Conservation (phyloP, 2,797 vertebrate species). For the Danio kyathit region DNA sequence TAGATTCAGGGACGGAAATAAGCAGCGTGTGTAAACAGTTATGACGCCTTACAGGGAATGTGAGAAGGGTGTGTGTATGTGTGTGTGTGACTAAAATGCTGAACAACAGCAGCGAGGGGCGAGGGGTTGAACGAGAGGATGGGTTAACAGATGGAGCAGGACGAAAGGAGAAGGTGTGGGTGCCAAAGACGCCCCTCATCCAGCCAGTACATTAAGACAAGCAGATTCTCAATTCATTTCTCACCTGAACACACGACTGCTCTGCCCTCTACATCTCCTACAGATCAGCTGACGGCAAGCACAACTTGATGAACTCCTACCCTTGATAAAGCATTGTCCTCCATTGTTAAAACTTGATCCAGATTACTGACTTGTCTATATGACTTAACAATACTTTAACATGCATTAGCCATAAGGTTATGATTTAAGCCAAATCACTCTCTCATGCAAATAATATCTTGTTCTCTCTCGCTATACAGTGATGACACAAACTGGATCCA, state of each 20-base stretch:
- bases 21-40: slow-evolving; percentile 31
- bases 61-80: slow-evolving; percentile 20
- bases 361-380: background rate
- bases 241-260: slow-evolving; percentile 8
- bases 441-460: no score
- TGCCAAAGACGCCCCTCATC: slow-evolving; percentile 16
- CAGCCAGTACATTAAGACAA: slow-evolving; percentile 2
- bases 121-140: slow-evolving; percentile 35
- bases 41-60: slow-evolving; percentile 53
- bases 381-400: background rate
- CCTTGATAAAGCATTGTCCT: slow-evolving; percentile 1
- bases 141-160: slow-evolving; percentile 43
- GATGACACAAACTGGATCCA: no score
- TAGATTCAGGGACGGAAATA: slow-evolving; percentile 44
- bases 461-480: no score
- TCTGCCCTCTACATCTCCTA: slow-evolving; percentile 30
- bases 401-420: no score
- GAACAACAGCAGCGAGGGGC: slow-evolving; percentile 18
- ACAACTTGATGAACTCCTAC: slow-evolving; percentile 4
- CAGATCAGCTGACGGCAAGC: slow-evolving; percentile 23
- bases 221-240: slow-evolving; percentile 5
- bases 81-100: slow-evolving; percentile 24
- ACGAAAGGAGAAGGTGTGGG: slow-evolving; percentile 15
- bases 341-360: background rate
- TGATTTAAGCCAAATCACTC: no score